Base-by-base conservation (phyloP, 2,797 vertebrate genomes). In the Poecilia gillii region DNA sequence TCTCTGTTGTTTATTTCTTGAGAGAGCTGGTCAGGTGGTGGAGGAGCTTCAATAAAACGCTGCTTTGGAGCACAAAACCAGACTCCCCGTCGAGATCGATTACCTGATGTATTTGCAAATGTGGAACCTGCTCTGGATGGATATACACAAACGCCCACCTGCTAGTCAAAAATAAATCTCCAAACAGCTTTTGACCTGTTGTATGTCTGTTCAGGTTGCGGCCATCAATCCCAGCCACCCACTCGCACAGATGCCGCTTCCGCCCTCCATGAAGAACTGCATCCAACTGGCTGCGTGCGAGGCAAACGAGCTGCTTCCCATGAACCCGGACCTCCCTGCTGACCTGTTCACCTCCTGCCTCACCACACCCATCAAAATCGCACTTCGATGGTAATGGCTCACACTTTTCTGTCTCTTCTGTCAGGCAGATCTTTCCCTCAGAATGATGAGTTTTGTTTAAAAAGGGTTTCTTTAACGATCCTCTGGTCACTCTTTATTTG, bases 331-430 rank as follows among this genome's bases (percentile, higher is more conserved):
- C 90, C 97, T 99, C 83, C 98, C 98, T 0, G 98, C 98, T 0
- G 98, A 99, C 95, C 97, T 99, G 20, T 99, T 99, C 96, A 99
- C 98, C 0, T 98, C 98, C 80, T 99, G 98, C 94, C 97, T 99
- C 94, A 99, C 98, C 64, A 99, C 98, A 0, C 98, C 98, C 57
- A 99, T 99, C 95, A 99, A 98, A 93, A 99, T 99, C 0, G 98
- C 98, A 0, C 95, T 99, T 81, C 94, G 98, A 90, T 99, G 98
- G 98, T 99, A 91, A 97, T 81, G 84, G n/a, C 20, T 62, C 62
- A 7, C 13, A 0, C 39, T 71, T 66, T 12, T 6, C 59, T 3
- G 9, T 11, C 11, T 4, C 8, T 72, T 51, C 47, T 43, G 11
- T 76, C n/a, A 45, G 28, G 36, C 64, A 13, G 20, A 39, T n/a